These are phyloP conservation scores for Ctenochaetus hawaiiensis DNA, from an alignment of 2,797 vertebrate species.

Conservation along the genomic window DNA sequence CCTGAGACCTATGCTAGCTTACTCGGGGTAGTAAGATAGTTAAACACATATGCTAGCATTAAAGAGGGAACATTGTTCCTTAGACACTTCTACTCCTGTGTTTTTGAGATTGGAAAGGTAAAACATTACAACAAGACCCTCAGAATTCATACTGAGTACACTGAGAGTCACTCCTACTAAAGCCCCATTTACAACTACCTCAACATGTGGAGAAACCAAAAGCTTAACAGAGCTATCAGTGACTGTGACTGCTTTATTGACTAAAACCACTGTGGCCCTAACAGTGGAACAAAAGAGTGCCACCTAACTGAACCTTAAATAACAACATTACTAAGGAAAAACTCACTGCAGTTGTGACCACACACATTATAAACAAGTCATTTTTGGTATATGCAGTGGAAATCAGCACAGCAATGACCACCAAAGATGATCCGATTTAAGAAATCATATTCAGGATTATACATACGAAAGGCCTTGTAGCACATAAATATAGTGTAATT, in stretches of 20 bases:
- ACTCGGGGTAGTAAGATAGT: not conserved
- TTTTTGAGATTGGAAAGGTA: not conserved
- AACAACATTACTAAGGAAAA: conserved; percentile 27
- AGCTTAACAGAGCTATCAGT: conserved; percentile 3
- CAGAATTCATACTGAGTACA: not conserved
- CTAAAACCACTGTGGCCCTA: conserved; percentile 14
- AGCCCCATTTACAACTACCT: not conserved
- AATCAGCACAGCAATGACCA: conserved; percentile 22
- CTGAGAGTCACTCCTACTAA: not conserved
- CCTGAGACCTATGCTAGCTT: not conserved
- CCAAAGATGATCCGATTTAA: conserved; percentile 17
- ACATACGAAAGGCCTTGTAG: not conserved
- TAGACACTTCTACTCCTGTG: not conserved
- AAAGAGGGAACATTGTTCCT: not conserved
- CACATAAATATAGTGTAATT: not conserved
- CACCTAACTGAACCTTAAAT: conserved; percentile 12
- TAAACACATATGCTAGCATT: not conserved
- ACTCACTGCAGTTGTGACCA: not conserved
- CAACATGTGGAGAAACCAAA: conserved; percentile 2
- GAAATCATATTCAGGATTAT: conserved; percentile 1
- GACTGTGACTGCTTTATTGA: conserved; percentile 3
- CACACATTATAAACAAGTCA: conserved; percentile 31
- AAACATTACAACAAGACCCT: not conserved
- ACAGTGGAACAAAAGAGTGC: conserved; percentile 36
- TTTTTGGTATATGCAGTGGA: conserved; percentile 36